A percentile compares a stretch with the other conserved stretches of the same genome.
Conservation (phyloP, 2,888 invertebrate genomes). For the Catocala fraxini region DNA sequence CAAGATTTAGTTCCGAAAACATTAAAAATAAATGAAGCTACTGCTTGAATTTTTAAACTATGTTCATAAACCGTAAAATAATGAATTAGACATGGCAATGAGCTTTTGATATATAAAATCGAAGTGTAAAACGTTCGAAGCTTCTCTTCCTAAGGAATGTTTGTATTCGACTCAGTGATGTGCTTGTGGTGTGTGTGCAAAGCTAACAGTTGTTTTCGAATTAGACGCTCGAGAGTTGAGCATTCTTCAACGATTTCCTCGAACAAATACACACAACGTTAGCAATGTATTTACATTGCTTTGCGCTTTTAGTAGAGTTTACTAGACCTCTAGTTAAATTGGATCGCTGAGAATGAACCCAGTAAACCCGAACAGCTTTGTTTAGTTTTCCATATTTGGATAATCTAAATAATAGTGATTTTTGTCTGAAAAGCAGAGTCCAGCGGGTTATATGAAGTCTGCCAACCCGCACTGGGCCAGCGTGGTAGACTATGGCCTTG, state of each 20-base stretch:
- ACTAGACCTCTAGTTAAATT: background rate
- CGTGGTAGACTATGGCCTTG: too few species aligned
- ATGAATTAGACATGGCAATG: slow-evolving; percentile 14
- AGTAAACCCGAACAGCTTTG: too few species aligned
- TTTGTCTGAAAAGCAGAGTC: too few species aligned
- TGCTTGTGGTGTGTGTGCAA: slow-evolving; percentile 13
- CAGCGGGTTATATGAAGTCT: too few species aligned
- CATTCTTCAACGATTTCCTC: slow-evolving; percentile 28
- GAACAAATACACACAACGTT: background rate
- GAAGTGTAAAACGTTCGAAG: slow-evolving; percentile 21
- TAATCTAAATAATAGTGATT: too few species aligned
- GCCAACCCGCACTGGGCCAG: too few species aligned
- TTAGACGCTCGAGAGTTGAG: slow-evolving; percentile 20
- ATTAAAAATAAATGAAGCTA: too few species aligned
- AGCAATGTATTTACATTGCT: background rate
- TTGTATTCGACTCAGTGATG: slow-evolving; percentile 13
- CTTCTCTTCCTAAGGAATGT: slow-evolving; percentile 11
- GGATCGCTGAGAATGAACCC: too few species aligned
- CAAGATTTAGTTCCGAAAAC: too few species aligned
- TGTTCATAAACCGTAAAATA: too few species aligned
- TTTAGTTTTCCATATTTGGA: too few species aligned
- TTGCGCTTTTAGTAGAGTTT: background rate
- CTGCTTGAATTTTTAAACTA: too few species aligned
- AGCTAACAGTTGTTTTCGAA: slow-evolving; percentile 30
- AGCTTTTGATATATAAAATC: slow-evolving; percentile 3